phyloP scores from a whole-genome alignment of 2,113 vertebrate genomes.

The Petaurus breviceps region DNA sequence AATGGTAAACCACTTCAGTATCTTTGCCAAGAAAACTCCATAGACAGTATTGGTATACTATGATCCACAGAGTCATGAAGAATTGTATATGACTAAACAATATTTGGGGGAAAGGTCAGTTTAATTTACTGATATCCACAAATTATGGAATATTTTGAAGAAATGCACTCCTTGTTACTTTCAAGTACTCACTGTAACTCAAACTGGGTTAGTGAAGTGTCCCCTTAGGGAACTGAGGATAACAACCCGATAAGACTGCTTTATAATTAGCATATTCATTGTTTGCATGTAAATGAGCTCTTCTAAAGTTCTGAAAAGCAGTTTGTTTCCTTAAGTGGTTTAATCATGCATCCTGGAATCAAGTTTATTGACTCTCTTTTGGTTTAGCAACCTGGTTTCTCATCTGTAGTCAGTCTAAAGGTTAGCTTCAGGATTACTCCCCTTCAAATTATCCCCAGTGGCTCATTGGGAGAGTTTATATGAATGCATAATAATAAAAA shows the following conservation, averaged over 20 bases:
- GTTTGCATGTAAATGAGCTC: neutral
- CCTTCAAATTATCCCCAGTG: neutral
- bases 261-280: constrained; percentile 1
- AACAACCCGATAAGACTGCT: neutral
- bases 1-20: neutral
- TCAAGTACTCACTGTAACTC: neutral
- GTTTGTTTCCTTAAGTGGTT: neutral
- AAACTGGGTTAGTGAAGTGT: neutral
- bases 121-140: neutral
- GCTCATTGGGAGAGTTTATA: neutral
- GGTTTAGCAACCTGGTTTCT: neutral
- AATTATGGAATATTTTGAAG: neutral
- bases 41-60: neutral
- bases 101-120: neutral
- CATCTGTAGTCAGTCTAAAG: neutral
- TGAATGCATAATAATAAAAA: neutral
- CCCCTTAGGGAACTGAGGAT: neutral
- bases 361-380: neutral
- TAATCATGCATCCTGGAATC: neutral
- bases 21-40: neutral
- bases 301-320: neutral
- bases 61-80: neutral
- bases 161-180: neutral
- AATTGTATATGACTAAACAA: neutral
- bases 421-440: neutral